Conservation (phyloP, 2,113 vertebrate genomes). For the Dipodomys stephensi region DNA sequence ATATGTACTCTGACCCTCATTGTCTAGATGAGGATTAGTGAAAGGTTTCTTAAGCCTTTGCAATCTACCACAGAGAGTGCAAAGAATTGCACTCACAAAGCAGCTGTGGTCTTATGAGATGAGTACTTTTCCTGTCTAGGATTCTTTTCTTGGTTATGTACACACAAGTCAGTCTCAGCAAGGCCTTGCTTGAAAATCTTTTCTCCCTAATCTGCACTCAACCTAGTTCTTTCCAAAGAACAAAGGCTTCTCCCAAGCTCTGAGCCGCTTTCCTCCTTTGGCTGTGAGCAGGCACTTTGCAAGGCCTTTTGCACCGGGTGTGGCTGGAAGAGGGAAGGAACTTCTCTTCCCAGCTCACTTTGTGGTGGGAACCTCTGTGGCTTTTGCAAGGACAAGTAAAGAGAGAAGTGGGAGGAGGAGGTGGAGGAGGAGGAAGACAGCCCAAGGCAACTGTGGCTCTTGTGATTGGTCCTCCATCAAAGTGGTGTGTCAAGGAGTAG, state of each 20-base stretch:
- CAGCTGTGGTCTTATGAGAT: neutral
- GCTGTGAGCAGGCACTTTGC: neutral
- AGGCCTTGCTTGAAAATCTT: neutral
- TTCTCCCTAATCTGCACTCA: conserved; percentile 42
- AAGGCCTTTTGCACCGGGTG: neutral
- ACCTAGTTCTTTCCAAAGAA: neutral
- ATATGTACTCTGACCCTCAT: neutral
- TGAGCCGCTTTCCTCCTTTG: conserved; percentile 17
- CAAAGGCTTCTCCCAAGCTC: neutral
- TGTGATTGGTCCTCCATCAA: conserved; percentile 43
- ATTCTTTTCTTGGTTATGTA: conserved; percentile 7
- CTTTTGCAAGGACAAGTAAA: conserved; percentile 57
- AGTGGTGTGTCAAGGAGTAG: conserved; percentile 73
- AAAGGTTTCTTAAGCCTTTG: neutral
- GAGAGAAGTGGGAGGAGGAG: neutral
- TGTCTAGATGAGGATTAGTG: conserved; percentile 7
- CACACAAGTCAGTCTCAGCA: conserved; percentile 3
- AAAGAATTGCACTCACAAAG: neutral
- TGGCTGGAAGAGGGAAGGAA: conserved; percentile 36
- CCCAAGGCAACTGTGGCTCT: neutral
- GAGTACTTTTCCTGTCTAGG: conserved; percentile 6
- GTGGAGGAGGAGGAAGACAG: neutral
- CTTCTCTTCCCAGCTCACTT: conserved; percentile 45
- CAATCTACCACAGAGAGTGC: neutral
- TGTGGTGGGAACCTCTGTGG: conserved; percentile 48